A percentile compares a stretch with the other conserved stretches of the same genome.
Evolutionary conservation across 2,888 invertebrate genomes (phyloP).

Genomic region (Notodonta dromedarius): DNA sequence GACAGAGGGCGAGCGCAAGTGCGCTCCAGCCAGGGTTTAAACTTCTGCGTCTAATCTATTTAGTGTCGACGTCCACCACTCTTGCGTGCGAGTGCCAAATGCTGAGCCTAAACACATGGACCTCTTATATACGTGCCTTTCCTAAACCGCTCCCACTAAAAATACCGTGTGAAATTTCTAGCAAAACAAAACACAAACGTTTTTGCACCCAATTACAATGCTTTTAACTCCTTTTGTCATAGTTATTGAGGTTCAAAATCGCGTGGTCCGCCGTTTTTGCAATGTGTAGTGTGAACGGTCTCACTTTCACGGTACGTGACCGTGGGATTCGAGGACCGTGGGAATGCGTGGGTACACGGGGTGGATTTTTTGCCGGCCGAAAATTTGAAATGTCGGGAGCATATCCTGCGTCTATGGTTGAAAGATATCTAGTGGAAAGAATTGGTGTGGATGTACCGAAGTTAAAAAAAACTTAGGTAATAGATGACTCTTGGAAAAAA

Average conservation of each 20-base stretch:
- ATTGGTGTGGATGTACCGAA: constrained; percentile 7
- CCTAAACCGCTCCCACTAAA: constrained; percentile 32
- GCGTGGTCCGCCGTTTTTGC: constrained; percentile 6
- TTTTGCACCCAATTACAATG: neutral
- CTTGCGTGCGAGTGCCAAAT: constrained; percentile 18
- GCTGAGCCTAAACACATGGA: constrained; percentile 17
- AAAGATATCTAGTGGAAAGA: constrained; percentile 17
- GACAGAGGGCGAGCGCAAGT: no score
- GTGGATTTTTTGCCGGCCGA: constrained; percentile 27
- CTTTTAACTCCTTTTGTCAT: neutral
- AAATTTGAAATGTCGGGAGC: constrained; percentile 26
- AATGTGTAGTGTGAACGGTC: constrained; percentile 13
- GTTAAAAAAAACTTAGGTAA: neutral
- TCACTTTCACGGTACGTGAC: constrained; percentile 43
- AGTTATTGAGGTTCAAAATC: constrained; percentile 10
- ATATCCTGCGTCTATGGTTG: neutral
- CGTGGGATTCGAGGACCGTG: constrained; percentile 33
- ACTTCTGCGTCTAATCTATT: neutral
- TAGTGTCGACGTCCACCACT: neutral
- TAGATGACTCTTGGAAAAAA: no score
- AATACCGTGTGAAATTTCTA: constrained; percentile 44
- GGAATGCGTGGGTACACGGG: constrained; percentile 39
- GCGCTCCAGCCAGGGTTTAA: no score
- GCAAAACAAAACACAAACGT: constrained; percentile 18
- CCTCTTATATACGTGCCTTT: constrained; percentile 22